phyloP scores from a whole-genome alignment of 1,140 invertebrate species.

The Bombus haemorrhoidalis region DNA sequence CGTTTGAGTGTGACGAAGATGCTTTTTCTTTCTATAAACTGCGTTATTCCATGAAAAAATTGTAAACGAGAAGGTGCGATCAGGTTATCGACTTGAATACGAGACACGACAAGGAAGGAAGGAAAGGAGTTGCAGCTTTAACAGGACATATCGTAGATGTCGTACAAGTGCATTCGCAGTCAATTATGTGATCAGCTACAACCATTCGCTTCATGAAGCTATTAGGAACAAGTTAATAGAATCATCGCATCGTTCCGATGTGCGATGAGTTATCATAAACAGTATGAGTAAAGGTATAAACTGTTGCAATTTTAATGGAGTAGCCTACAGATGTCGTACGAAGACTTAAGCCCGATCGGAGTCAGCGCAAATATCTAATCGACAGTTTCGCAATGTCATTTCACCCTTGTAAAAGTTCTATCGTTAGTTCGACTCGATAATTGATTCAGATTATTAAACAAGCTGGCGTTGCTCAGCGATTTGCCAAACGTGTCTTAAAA shows the following conservation, averaged over 20 bases:
- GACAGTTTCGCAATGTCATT: slow-evolving; percentile 7
- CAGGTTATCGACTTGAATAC: neutral
- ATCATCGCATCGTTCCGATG: slow-evolving; percentile 7
- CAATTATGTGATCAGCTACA: slow-evolving; percentile 32
- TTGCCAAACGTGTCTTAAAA: neutral
- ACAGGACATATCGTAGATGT: slow-evolving; percentile 28
- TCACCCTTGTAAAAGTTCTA: neutral
- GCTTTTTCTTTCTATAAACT: too few species aligned
- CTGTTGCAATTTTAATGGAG: slow-evolving; percentile 19
- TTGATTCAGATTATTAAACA: neutral
- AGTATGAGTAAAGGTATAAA: slow-evolving; percentile 21
- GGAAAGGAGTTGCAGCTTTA: slow-evolving; percentile 2
- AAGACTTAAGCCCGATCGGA: slow-evolving; percentile 2
- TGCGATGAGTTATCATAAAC: slow-evolving; percentile 29
- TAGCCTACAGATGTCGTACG: slow-evolving; percentile 49
- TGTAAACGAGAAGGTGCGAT: neutral
- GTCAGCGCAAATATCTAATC: slow-evolving; percentile 30
- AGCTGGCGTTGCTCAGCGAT: neutral
- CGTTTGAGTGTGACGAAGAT: neutral
- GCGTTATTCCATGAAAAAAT: neutral
- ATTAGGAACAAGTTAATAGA: slow-evolving; percentile 41
- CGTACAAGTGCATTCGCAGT: slow-evolving; percentile 44
- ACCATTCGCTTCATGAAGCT: slow-evolving; percentile 20
- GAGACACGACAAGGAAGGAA: neutral
- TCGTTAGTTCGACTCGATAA: neutral